Percentiles rank a stretch among this genome's conserved stretches.
Evolutionary conservation across 2,113 vertebrate genomes (phyloP).

Genomic region (Cavia porcellus): DNA sequence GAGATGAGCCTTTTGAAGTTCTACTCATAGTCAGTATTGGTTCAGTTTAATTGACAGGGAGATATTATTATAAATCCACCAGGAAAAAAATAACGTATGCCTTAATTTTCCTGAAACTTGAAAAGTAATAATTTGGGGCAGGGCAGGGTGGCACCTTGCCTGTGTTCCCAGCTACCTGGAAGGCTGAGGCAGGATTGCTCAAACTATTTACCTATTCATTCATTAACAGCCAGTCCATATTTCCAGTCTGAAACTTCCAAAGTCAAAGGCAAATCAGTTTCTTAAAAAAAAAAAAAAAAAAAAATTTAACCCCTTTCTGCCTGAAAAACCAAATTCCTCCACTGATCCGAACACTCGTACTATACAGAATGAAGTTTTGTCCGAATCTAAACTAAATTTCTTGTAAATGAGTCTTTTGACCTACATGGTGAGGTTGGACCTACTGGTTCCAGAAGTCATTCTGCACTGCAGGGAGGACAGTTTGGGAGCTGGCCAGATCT

Average conservation of each 20-base stretch:
- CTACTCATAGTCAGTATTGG: not conserved
- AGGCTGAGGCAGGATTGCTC: not conserved
- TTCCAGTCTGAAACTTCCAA: not conserved
- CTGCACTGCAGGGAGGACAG: not conserved
- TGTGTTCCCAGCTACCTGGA: not conserved
- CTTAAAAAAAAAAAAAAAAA: conserved; percentile 1
- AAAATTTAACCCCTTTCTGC: not conserved
- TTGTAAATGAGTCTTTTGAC: not conserved
- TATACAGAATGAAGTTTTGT: not conserved
- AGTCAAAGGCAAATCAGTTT: conserved; percentile 43
- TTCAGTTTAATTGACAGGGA: not conserved
- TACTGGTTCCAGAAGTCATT: not conserved
- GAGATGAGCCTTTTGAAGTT: not conserved
- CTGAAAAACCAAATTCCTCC: not conserved
- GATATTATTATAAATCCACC: not conserved
- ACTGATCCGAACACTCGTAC: not conserved
- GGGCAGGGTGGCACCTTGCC: not conserved
- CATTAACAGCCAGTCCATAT: not conserved
- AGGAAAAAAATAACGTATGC: not conserved
- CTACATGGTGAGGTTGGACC: not conserved
- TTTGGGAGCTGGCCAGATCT: not conserved
- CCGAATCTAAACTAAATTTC: not conserved
- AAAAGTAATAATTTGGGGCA: not conserved
- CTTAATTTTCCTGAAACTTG: not conserved
- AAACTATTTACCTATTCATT: not conserved